A percentile compares a stretch with the other conserved stretches of the same genome.
Evolutionary conservation across 2,888 invertebrate species (phyloP).

Genomic region (Dryococelus australis): DNA sequence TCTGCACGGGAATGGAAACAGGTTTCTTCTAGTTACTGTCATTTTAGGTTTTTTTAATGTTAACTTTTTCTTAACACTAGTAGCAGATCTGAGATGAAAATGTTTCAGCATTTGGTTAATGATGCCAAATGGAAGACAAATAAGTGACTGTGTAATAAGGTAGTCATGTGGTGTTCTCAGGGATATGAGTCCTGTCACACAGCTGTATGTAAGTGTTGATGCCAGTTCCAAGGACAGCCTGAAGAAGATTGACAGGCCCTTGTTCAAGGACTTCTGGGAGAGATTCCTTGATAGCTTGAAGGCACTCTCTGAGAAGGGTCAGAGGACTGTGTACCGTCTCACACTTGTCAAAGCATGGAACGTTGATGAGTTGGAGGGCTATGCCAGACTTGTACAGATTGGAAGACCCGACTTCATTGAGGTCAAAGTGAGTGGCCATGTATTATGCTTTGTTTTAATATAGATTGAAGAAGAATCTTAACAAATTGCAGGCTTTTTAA

Average conservation of each 20-base stretch:
- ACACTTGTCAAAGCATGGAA: constrained; percentile 67
- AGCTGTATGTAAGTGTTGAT: constrained; percentile 67
- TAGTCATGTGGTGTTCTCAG: constrained; percentile 38
- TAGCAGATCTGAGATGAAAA: no score
- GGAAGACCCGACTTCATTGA: constrained; percentile 68
- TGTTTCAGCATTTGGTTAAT: no score
- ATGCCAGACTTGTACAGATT: constrained; percentile 61
- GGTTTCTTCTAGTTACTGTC: no score
- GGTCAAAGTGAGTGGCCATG: constrained; percentile 59
- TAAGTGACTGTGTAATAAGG: no score
- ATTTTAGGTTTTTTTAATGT: no score
- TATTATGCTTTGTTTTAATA: not conserved
- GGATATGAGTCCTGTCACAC: constrained; percentile 62
- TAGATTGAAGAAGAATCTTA: not conserved
- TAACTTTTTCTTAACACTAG: no score
- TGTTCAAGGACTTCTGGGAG: constrained; percentile 67
- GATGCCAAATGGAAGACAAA: no score
- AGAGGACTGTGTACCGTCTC: constrained; percentile 66
- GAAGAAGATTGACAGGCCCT: constrained; percentile 65
- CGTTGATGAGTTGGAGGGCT: constrained; percentile 63
- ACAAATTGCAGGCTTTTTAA: not conserved
- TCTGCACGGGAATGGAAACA: no score
- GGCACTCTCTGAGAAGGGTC: constrained; percentile 62
- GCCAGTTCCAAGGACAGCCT: constrained; percentile 64
- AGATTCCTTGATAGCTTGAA: constrained; percentile 62